Evolutionary conservation across 2,113 vertebrate species (phyloP), one percentile per base, ranked within the genome.

Genomic region (Hemiscyllium ocellatum): DNA sequence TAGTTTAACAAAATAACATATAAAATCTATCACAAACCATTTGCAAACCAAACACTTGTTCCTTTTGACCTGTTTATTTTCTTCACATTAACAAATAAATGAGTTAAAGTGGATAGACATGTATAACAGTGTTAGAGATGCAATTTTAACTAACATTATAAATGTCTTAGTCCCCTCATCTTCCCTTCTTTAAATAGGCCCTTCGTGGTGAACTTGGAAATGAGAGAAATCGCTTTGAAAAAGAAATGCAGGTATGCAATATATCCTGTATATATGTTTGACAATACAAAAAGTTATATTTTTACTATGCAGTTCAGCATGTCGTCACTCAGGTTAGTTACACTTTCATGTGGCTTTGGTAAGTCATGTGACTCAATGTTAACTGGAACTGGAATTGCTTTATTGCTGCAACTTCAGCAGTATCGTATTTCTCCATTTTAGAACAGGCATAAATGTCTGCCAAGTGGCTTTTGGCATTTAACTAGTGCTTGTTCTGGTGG

Each of bases 181-280:
- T 96, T 0, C 96, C 2, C 96, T 50, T 96, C 10, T 1, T 95
- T 96, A 96, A 70, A 2, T 95, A 98, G 98, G 96, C 95, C 61
- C 96, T 98, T 95, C 97, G 96, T 96, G 80, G 96, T 10, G 97
- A 98, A 90, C 78, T 97, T 52, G 97, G 97, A 86, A 96, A 96
- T 95, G 97, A 98, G 96, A 98, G 96, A 96, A 97, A 95, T 50
- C 96, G 95, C 95, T 97, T 97, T 85, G 97, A 97, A 95, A 98
- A 97, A 76, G 97, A 97, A 89, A 97, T 97, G 42, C 97, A 98
- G 98, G 99, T 99, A 96, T 22, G 42, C 42, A 47, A 47, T 47
- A 66, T 91, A 19, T 91, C 33, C 66, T 37, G 4, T 37, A 8
- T 91, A 33, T 22, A n/a, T 20, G 37, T 37, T 22, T 93, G 19